A percentile compares a stretch with the other conserved stretches of the same genome.
Conservation (phyloP, 2,797 vertebrate species). For the Lepilemur ruficaudatus region DNA sequence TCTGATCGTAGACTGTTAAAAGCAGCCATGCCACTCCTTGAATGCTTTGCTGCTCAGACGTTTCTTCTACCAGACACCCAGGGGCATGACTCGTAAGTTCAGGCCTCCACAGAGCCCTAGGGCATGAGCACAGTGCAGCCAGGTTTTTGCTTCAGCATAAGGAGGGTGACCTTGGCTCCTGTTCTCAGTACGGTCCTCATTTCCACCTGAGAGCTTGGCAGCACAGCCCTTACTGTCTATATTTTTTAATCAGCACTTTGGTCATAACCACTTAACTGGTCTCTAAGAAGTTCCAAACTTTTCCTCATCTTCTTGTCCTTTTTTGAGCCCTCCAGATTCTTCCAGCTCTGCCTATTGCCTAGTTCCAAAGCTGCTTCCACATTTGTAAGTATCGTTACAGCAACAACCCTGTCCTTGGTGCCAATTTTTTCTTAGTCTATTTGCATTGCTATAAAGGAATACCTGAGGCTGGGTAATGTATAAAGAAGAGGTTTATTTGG, state of each 20-base stretch:
- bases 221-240: too few relatives aligned
- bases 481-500: background rate
- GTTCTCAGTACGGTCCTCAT: background rate
- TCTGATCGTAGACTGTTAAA: background rate
- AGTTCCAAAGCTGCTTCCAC: background rate
- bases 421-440: background rate
- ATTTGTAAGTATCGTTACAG: background rate
- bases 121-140: background rate
- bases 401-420: background rate
- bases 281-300: background rate
- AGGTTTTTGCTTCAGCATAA: background rate
- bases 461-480: background rate
- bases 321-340: background rate
- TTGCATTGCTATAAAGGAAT: background rate
- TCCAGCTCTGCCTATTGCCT: background rate
- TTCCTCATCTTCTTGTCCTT: background rate
- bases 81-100: background rate
- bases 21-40: background rate
- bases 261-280: background rate
- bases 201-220: background rate
- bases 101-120: background rate
- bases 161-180: background rate
- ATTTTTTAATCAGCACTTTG: background rate
- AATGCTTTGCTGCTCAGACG: background rate
- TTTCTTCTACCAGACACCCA: background rate